Evolutionary conservation across 1,140 invertebrate species (phyloP).

Genomic region (Pararge aegeria): DNA sequence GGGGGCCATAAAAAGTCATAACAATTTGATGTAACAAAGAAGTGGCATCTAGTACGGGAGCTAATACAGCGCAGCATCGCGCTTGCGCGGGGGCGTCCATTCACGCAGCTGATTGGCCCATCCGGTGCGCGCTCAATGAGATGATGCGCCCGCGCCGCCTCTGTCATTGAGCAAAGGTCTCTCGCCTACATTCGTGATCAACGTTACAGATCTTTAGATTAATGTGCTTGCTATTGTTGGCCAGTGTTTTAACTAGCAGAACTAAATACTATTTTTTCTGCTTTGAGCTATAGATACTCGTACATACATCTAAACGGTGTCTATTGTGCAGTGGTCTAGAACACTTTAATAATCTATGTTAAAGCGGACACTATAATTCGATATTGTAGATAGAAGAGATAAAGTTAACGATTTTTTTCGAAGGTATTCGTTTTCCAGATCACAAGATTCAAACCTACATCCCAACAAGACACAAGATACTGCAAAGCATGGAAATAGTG

Average conservation of each 20-base stretch:
- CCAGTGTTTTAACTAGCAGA: slow-evolving; percentile 20
- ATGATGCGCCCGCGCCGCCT: slow-evolving; percentile 74
- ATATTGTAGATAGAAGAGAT: too few species aligned
- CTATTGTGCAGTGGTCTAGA: neutral
- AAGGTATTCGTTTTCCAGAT: too few species aligned
- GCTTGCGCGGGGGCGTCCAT: slow-evolving; percentile 72
- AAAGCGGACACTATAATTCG: too few species aligned
- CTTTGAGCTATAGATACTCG: neutral
- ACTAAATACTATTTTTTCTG: slow-evolving; percentile 10
- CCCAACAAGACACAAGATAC: too few species aligned
- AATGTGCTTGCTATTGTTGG: slow-evolving; percentile 28
- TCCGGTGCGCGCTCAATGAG: slow-evolving; percentile 76
- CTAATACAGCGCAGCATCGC: slow-evolving; percentile 50
- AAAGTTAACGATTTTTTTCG: too few species aligned
- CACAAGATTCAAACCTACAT: too few species aligned
- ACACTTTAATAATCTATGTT: too few species aligned
- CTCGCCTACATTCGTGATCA: slow-evolving; percentile 71
- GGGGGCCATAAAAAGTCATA: slow-evolving; percentile 58
- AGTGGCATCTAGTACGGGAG: slow-evolving; percentile 67
- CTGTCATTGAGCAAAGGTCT: slow-evolving; percentile 75
- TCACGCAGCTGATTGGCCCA: slow-evolving; percentile 75
- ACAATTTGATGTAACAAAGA: slow-evolving; percentile 72
- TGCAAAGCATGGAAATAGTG: too few species aligned
- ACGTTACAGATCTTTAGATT: slow-evolving; percentile 53
- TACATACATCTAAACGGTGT: neutral